These are phyloP conservation scores for Potorous gilbertii DNA, from an alignment of 2,797 vertebrate genomes.

Conservation along the genomic window DNA sequence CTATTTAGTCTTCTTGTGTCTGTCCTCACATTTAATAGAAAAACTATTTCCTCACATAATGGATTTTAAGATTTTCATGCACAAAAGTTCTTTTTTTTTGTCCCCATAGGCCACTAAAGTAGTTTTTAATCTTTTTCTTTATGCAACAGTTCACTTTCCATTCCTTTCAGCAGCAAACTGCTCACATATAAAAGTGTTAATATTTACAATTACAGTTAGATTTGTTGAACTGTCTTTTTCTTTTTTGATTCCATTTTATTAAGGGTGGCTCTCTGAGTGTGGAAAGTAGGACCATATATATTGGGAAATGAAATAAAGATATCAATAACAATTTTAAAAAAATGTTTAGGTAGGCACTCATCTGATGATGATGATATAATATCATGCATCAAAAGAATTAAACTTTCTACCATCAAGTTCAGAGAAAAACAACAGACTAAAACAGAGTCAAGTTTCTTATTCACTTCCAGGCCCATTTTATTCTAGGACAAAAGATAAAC, in stretches of 20 bases:
- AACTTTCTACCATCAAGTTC: neutral
- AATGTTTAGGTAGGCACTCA: neutral
- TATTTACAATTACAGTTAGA: neutral
- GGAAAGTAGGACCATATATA: neutral
- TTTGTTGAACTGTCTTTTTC: neutral
- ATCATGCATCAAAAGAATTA: neutral
- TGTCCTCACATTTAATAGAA: neutral
- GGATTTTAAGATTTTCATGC: neutral
- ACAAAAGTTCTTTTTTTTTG: neutral
- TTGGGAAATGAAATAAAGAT: neutral
- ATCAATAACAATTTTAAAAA: neutral
- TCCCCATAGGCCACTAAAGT: neutral
- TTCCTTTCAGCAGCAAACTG: too few relatives aligned
- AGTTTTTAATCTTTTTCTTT: neutral
- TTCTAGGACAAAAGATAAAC: neutral
- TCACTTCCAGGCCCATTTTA: neutral
- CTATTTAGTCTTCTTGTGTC: neutral
- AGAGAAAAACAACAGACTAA: neutral
- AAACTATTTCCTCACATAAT: neutral
- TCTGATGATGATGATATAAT: neutral
- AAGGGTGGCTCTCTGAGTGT: neutral
- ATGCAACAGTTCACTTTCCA: neutral
- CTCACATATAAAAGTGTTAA: too few relatives aligned
- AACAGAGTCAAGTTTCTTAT: neutral
- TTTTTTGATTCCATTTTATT: neutral